Conservation (phyloP, 2,888 invertebrate species). For the Limulus polyphemus region DNA sequence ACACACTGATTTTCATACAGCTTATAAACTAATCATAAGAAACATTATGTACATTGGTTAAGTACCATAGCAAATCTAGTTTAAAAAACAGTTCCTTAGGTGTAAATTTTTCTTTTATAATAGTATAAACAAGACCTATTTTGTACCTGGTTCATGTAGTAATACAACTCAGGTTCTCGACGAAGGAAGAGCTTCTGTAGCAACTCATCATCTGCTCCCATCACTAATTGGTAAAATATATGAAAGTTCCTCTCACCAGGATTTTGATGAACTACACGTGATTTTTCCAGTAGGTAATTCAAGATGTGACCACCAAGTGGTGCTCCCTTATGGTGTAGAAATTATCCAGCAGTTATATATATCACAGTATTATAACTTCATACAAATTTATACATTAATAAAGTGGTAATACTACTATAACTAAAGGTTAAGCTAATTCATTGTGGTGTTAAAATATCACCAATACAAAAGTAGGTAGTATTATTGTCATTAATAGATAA, state of each 20-base stretch:
- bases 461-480: too few species aligned
- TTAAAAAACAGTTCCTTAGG: too few species aligned
- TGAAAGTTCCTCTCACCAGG: conserved; percentile 80
- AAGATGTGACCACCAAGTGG: conserved; percentile 77
- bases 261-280: conserved; percentile 71
- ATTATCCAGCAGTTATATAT: not conserved
- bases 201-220: conserved; percentile 53
- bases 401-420: conserved; percentile 3
- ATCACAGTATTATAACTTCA: not conserved
- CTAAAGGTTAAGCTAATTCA: too few species aligned
- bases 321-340: conserved; percentile 43
- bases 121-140: too few species aligned
- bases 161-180: conserved; percentile 55
- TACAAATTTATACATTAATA: not conserved
- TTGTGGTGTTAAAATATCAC: too few species aligned
- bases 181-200: conserved; percentile 54
- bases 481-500: too few species aligned
- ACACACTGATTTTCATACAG: too few species aligned
- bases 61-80: too few species aligned
- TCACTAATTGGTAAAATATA: conserved; percentile 72
- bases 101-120: too few species aligned
- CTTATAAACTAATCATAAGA: too few species aligned
- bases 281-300: conserved; percentile 80
- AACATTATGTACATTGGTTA: too few species aligned
- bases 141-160: conserved; percentile 61